phyloP scores from a whole-genome alignment of 2,113 vertebrate genomes.

The Aptenodytes patagonicus region DNA sequence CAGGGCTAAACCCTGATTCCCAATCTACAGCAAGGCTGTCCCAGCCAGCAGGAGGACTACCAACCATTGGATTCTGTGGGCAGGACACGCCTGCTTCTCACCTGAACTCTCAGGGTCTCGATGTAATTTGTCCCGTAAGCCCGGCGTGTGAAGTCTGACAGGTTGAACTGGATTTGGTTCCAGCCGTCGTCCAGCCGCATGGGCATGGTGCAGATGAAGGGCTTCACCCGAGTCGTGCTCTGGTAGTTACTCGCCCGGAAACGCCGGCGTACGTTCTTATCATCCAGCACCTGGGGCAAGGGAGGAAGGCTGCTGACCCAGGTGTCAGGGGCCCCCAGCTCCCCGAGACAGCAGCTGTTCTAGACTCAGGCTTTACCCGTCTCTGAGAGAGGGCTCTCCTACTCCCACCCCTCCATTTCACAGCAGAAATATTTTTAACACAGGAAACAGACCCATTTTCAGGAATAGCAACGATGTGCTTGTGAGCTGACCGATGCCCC shows the following conservation, averaged over 20 bases:
- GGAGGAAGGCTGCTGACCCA: not conserved
- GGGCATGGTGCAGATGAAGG: slow-evolving; percentile 98
- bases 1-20: not conserved
- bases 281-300: slow-evolving; percentile 87
- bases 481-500: not conserved
- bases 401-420: not conserved
- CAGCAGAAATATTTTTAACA: not conserved
- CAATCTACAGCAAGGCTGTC: not conserved
- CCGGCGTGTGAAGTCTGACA: slow-evolving; percentile 91
- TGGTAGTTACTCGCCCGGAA: slow-evolving; percentile 97
- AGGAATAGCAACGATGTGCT: not conserved
- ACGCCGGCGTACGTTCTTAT: slow-evolving; percentile 92
- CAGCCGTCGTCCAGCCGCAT: slow-evolving; percentile 96
- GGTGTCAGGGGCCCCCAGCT: rapidly evolving
- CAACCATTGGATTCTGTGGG: rapidly evolving
- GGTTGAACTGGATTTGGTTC: slow-evolving; percentile 98
- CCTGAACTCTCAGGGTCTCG: slow-evolving; percentile 95
- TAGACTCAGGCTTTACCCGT: not conserved
- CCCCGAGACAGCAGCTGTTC: too few species aligned
- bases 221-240: slow-evolving; percentile 93
- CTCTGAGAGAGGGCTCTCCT: not conserved
- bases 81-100: not conserved
- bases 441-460: not conserved
- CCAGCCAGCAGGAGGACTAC: not conserved
- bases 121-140: slow-evolving; percentile 96